Base-by-base conservation (phyloP, 2,888 invertebrate genomes). In the Leptinotarsa peninsularis region DNA sequence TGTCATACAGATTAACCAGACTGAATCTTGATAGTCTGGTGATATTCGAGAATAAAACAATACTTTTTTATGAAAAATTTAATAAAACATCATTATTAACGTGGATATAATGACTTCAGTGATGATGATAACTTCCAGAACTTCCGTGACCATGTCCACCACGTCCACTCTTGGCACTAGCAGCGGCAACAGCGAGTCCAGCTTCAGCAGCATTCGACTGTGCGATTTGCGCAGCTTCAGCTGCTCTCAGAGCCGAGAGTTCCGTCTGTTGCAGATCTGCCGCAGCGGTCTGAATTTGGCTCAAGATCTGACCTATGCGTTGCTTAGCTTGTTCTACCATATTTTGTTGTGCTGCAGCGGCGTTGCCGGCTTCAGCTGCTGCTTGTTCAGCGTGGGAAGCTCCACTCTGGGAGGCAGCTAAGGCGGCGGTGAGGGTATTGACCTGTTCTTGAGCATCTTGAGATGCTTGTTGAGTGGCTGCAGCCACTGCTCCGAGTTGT, bases 221-320 rank as follows among this genome's bases (percentile, higher is more conserved):
- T 0, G 94, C 94, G 76, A 91, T 91, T 81, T 93, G 93, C 0
- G 93, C 94, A 0, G 92, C 90, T 72, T 91, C 90, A 88, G 90
- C 89, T 43, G 92, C 93, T 83, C 93, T 93, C 73, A 91, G 89
- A 1, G 94, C 92, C 4, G 94, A 93, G 0, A 90, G 86, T 83
- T 93, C 92, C 0, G 94, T 94, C 4, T 93, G 93, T 78, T 93
- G 92, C 83, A 93, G 93, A 85, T 94, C 94, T 76, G 92, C 88
- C 49, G 93, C 90, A 63, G 93, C 92, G 1, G 91, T 90, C 75
- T 91, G 90, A 15, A 94, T 89, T 81, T 93, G 93, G n/a, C 93
- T 91, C 73, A 92, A 91, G 17, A 93, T 88, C 2, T 92, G 89
- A 78, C 91, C 90, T 17, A 93, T 88, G 18, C 93, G 87, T 79